A percentile compares a stretch with the other conserved stretches of the same genome.
These are phyloP conservation scores for Eugnorisma glareosa DNA, from an alignment of 2,888 invertebrate genomes.

Conservation along the genomic window DNA sequence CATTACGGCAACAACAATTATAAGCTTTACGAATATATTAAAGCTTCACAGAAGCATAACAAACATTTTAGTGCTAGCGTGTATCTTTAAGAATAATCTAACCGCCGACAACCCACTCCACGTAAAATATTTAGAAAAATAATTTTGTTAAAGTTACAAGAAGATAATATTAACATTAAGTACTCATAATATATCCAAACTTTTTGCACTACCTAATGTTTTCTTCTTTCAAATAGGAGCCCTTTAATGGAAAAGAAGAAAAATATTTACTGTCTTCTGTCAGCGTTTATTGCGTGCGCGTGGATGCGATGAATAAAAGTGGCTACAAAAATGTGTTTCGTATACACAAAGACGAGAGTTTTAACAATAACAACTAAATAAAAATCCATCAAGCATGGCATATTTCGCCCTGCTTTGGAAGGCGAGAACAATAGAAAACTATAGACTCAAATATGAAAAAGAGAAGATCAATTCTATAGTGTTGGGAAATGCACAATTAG, in stretches of 20 bases:
- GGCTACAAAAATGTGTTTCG: slow-evolving; percentile 60
- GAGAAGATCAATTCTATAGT: slow-evolving; percentile 91
- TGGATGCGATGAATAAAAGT: slow-evolving; percentile 33
- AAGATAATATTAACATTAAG: neutral
- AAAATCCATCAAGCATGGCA: slow-evolving; percentile 82
- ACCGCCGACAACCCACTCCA: neutral
- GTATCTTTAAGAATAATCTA: neutral
- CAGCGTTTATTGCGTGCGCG: slow-evolving; percentile 47
- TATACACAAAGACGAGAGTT: slow-evolving; percentile 55
- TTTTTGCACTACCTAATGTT: slow-evolving; percentile 3
- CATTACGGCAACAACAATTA: too few species aligned
- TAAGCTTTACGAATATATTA: too few species aligned
- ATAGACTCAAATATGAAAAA: slow-evolving; percentile 86
- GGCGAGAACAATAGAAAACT: slow-evolving; percentile 88
- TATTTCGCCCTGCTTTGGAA: slow-evolving; percentile 90
- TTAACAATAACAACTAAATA: slow-evolving; percentile 59
- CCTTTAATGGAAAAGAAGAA: neutral
- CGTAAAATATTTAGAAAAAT: neutral
- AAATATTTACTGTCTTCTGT: slow-evolving; percentile 40
- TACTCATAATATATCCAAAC: neutral
- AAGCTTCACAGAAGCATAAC: too few species aligned
- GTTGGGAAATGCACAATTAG: slow-evolving; percentile 81
- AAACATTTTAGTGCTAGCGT: neutral
- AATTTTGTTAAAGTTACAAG: neutral
- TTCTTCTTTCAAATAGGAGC: slow-evolving; percentile 4